These are phyloP conservation scores for Norana najaformis DNA, from an alignment of 2,888 invertebrate genomes.

Conservation along the genomic window DNA sequence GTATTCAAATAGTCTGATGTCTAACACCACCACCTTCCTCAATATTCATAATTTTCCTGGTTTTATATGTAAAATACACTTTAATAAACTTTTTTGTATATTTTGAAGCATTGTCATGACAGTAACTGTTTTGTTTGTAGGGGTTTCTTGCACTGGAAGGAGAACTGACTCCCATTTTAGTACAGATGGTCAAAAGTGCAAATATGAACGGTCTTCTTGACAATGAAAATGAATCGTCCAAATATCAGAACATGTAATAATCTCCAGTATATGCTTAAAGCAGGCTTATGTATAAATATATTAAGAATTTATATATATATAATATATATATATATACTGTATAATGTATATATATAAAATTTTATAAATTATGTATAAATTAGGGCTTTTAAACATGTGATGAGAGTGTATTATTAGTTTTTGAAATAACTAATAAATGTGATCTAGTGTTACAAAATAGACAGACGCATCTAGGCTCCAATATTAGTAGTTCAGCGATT, in stretches of 20 bases:
- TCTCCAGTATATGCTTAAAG: background rate
- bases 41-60: background rate
- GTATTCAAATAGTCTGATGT: no score
- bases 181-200: conserved; percentile 96
- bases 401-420: no score
- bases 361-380: no score
- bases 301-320: no score
- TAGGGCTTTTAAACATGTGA: no score
- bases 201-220: conserved; percentile 90
- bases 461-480: no score
- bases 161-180: conserved; percentile 95
- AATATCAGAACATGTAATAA: conserved; percentile 59
- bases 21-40: background rate
- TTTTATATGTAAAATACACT: background rate
- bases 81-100: background rate
- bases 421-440: no score
- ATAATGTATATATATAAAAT: no score
- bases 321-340: no score
- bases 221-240: conserved; percentile 88
- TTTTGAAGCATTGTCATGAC: background rate
- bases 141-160: conserved; percentile 95
- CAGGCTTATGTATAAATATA: background rate
- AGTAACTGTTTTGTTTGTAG: conserved; percentile 49
- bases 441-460: no score
- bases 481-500: no score